These are phyloP conservation scores for Cephus nigrinus DNA, from an alignment of 2,888 invertebrate genomes.

Conservation along the genomic window DNA sequence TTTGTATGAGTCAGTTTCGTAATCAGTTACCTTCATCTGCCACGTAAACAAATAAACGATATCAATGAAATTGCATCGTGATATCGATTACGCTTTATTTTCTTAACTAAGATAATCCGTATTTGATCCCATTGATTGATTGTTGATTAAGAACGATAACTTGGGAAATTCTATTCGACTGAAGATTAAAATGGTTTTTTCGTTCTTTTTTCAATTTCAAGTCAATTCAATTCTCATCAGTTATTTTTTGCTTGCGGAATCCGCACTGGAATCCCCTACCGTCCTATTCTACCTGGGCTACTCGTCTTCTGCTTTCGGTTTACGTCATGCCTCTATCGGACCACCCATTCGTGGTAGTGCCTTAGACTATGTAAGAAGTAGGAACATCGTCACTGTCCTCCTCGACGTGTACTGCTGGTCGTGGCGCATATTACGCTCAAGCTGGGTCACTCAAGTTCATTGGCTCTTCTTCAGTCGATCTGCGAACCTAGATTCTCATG, in stretches of 20 bases:
- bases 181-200: background rate
- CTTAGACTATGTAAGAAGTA: background rate
- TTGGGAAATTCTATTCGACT: background rate
- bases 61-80: background rate
- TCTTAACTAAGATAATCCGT: background rate
- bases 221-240: too few relatives aligned
- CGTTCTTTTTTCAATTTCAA: too few relatives aligned
- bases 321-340: background rate
- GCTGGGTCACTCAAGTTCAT: conserved; percentile 56
- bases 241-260: too few relatives aligned
- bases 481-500: conserved; percentile 12
- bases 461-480: conserved; percentile 49
- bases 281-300: background rate
- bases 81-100: background rate
- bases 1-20: background rate
- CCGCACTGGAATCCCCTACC: too few relatives aligned
- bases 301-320: background rate
- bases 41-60: background rate
- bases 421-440: background rate
- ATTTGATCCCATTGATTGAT: background rate
- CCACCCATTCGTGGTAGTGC: background rate
- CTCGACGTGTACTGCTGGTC: background rate
- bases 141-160: background rate
- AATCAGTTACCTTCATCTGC: background rate
- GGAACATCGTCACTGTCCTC: background rate